Evolutionary conservation across 2,797 vertebrate species (phyloP).

Genomic region (Amblyopsis hoosieri): DNA sequence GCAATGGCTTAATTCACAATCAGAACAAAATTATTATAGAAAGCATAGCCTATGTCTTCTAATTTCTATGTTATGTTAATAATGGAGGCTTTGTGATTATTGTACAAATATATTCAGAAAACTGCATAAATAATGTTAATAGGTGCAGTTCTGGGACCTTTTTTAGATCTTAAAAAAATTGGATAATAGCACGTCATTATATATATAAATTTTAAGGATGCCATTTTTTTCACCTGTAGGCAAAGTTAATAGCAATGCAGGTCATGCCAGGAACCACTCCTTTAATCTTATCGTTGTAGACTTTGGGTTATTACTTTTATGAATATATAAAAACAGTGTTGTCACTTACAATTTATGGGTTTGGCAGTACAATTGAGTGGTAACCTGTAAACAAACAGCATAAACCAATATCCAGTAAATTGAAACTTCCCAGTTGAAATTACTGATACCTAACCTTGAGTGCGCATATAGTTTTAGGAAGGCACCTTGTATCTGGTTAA

Average conservation of each 20-base stretch:
- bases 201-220: neutral
- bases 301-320: constrained; percentile 62
- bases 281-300: constrained; percentile 39
- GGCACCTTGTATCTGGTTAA: too few species aligned
- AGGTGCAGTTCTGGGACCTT: neutral
- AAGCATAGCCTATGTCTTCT: too few species aligned
- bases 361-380: constrained; percentile 16
- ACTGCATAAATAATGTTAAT: neutral
- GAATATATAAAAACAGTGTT: neutral
- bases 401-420: constrained; percentile 36
- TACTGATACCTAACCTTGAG: too few species aligned
- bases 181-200: too few species aligned
- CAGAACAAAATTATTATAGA: too few species aligned
- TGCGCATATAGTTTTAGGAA: too few species aligned
- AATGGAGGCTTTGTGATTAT: too few species aligned
- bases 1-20: constrained; percentile 33
- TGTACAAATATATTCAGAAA: neutral
- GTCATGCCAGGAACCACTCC: neutral
- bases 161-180: too few species aligned
- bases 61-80: too few species aligned
- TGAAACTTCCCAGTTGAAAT: constrained; percentile 13
- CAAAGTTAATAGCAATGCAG: neutral
- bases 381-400: constrained; percentile 3
- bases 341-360: constrained; percentile 7
- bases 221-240: neutral